Evolutionary conservation across 53 echinoderm and acorn worm species (phyloP), one percentile per base, ranked within the genome.

Genomic region (Glandiceps talaboti): DNA sequence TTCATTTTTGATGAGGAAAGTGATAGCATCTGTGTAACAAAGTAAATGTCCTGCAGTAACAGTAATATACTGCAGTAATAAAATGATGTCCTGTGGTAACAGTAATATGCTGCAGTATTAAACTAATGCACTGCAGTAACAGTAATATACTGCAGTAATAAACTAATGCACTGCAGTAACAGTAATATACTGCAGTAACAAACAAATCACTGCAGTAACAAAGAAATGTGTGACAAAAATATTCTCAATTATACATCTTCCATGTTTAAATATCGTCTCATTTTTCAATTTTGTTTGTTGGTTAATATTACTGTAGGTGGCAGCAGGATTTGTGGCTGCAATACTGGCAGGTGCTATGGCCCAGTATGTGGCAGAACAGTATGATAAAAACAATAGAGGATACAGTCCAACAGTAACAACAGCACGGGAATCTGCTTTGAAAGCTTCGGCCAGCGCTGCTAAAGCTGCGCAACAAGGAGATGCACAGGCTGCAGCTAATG

Each of bases 401-500:
- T 0, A 32, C 25, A 33, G 32, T 0, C 78, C 80, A 0, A 72
- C 25, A 28, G 27, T 82, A 29, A 28, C 74, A 28, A 12, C 81
- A 31, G 81, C 83, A 28, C 81, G 33, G 27, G 83, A 82, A 28
- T 81, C 86, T 32, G 94, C 91, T 25, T 89, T 89, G 1, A 33
- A 80, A 30, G 91, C 94, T 14, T 94, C 94, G 29, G 94, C 90
- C 0, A 83, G 83, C 28, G 94, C 91, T 0, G 94, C 94, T 1
- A 79, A 88, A 28, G 94, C 94, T 1, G 94, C 89, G 0, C 94
- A 94, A 78, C 84, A 82, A 28, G 94, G 94, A 12, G 89, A 94
- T 27, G 76, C 94, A 0, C 89, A 87, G 73, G 94, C 91, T 14
- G 91, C 94, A 1, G 94, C 89, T 0, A 89, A 85, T 77, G 91